These are phyloP conservation scores for Panagrolaimus sp. DNA, from an alignment of 1,140 invertebrate genomes.

Conservation along the genomic window DNA sequence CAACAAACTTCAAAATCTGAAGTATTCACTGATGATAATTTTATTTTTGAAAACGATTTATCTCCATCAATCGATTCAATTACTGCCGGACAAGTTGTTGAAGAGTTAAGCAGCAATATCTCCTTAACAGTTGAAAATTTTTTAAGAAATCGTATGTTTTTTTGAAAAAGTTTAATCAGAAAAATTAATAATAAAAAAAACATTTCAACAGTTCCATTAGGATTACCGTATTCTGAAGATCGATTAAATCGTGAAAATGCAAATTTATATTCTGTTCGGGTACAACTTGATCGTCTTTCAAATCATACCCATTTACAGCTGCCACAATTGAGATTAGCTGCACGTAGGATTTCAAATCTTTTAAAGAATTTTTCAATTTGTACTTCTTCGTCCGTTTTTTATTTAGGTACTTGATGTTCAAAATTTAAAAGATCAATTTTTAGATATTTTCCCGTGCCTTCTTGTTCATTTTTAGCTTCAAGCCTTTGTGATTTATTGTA, in stretches of 20 bases:
- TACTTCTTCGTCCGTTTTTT: neutral
- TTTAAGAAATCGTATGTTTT: slow-evolving; percentile 10
- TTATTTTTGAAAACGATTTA: no score
- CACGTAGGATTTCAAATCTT: neutral
- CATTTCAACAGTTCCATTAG: neutral
- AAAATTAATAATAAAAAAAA: neutral
- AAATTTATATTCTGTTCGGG: slow-evolving; percentile 3
- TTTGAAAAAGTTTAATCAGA: neutral
- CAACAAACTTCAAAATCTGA: no score
- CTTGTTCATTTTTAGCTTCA: slow-evolving; percentile 10
- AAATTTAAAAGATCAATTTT: neutral
- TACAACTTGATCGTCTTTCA: slow-evolving; percentile 8
- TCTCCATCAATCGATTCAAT: neutral
- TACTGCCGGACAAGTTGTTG: neutral
- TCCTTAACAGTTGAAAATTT: neutral
- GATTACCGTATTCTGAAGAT: neutral
- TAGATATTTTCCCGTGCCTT: neutral
- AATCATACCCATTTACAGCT: neutral
- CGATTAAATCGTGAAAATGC: neutral
- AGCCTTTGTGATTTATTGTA: slow-evolving; percentile 5
- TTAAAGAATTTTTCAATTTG: slow-evolving; percentile 5
- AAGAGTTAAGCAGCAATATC: neutral
- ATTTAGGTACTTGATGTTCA: neutral
- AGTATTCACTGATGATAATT: no score
- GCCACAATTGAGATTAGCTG: neutral